Conservation (phyloP, 2,113 vertebrate genomes). For the Papio anubis region DNA sequence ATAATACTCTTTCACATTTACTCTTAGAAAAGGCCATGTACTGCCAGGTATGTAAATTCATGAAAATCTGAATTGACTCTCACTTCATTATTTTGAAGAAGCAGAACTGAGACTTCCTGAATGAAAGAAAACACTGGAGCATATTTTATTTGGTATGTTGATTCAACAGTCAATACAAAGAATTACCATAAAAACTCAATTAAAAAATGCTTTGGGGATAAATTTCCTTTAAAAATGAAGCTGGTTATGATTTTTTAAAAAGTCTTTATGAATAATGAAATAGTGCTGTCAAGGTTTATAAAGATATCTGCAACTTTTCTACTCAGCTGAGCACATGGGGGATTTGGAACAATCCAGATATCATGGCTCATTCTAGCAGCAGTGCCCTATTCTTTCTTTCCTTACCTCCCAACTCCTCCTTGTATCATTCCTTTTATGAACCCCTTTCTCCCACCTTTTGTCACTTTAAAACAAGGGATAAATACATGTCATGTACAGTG, state of each 20-base stretch:
- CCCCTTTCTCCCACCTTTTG: not conserved
- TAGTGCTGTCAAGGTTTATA: conserved; percentile 28
- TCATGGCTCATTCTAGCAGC: accelerated
- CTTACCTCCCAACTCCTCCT: not conserved
- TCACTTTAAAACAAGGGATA: not conserved
- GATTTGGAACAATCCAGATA: not conserved
- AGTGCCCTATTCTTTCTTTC: not conserved
- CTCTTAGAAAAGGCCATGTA: not conserved
- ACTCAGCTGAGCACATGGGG: not conserved
- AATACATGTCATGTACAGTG: not conserved
- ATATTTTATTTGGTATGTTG: conserved; percentile 9
- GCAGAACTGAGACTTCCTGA: not conserved
- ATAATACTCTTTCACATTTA: not conserved
- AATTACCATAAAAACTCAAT: conserved; percentile 64
- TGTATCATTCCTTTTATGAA: not conserved
- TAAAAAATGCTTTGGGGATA: conserved; percentile 57
- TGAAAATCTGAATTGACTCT: not conserved
- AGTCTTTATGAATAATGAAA: conserved; percentile 52
- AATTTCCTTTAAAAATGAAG: conserved; percentile 55
- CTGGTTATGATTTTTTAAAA: not conserved
- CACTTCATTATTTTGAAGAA: not conserved
- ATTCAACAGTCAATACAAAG: conserved; percentile 35
- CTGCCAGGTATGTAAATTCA: not conserved
- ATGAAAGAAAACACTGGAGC: not conserved
- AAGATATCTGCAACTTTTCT: conserved; percentile 1